A percentile compares a stretch with the other conserved stretches of the same genome.
phyloP scores from a whole-genome alignment of 2,888 invertebrate species.

The Drosophila testacea region DNA sequence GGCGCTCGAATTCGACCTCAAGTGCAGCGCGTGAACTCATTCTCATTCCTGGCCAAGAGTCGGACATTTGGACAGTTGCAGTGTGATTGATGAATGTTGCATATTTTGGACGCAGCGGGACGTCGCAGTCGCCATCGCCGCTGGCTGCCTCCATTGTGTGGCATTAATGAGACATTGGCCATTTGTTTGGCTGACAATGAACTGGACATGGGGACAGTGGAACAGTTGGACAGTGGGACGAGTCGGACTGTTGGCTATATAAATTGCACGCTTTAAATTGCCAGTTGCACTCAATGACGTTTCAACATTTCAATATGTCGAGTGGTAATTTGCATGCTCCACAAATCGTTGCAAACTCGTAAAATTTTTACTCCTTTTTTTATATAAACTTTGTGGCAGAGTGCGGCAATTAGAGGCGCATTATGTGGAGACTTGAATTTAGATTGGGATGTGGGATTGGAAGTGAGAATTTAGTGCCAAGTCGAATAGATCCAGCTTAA shows the following conservation, averaged over 20 bases:
- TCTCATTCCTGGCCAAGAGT: constrained; percentile 59
- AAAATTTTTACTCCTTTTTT: constrained; percentile 19
- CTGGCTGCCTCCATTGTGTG: constrained; percentile 73
- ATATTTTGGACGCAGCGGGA: constrained; percentile 80
- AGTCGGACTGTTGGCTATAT: constrained; percentile 21
- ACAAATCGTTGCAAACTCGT: constrained; percentile 39
- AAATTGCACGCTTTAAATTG: constrained; percentile 45
- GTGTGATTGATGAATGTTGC: constrained; percentile 83
- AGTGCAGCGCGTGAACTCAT: constrained; percentile 77
- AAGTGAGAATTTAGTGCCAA: constrained; percentile 6
- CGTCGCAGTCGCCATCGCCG: constrained; percentile 44
- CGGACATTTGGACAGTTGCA: constrained; percentile 30
- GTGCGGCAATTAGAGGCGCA: constrained; percentile 67
- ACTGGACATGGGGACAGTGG: constrained; percentile 8
- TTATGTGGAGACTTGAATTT: constrained; percentile 48
- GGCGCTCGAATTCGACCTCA: constrained; percentile 64
- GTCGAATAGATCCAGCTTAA: constrained; percentile 17
- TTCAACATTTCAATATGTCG: constrained; percentile 56
- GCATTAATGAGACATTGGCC: constrained; percentile 77
- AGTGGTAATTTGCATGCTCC: constrained; percentile 53
- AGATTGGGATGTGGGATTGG: background rate
- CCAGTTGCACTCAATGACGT: constrained; percentile 57
- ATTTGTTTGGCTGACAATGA: constrained; percentile 71
- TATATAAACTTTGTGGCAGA: constrained; percentile 60
- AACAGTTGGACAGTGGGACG: constrained; percentile 11